Evolutionary conservation across 2,888 invertebrate species (phyloP).

Genomic region (Lysandra coridon): DNA sequence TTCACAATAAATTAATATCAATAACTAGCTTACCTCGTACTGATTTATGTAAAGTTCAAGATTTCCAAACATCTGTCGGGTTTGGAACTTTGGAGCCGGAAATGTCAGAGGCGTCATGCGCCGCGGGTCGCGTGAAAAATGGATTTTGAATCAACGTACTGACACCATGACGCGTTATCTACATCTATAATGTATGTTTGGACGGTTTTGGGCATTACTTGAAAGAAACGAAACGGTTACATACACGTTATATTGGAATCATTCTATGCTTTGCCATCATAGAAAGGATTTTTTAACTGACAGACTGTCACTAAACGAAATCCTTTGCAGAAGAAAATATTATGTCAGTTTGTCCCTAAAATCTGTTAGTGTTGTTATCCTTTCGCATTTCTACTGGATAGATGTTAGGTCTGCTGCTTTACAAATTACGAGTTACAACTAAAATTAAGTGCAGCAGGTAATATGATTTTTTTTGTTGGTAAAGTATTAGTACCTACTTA

Average conservation of each 20-base stretch:
- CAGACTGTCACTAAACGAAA: too few species aligned
- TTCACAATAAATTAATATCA: constrained; percentile 23
- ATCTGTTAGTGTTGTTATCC: too few species aligned
- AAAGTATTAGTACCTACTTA: too few species aligned
- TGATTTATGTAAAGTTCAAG: constrained; percentile 34
- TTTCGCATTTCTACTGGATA: too few species aligned
- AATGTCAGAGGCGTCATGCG: constrained; percentile 49
- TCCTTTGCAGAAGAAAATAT: too few species aligned
- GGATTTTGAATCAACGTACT: constrained; percentile 31
- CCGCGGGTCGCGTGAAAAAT: constrained; percentile 36
- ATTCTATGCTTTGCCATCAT: background rate
- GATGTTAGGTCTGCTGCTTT: too few species aligned
- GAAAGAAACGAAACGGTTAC: background rate
- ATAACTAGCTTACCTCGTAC: constrained; percentile 31
- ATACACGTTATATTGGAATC: background rate
- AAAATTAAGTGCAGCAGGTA: too few species aligned
- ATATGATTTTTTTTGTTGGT: too few species aligned
- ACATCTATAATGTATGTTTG: constrained; percentile 20
- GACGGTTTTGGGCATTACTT: background rate
- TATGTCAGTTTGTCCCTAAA: too few species aligned
- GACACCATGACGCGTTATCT: constrained; percentile 26
- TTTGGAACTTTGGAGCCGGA: constrained; percentile 45
- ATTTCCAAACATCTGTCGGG: constrained; percentile 41
- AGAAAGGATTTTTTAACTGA: background rate
- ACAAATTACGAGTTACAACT: too few species aligned